Conservation (phyloP, 2,888 invertebrate species). For the Cryptosula pallasiana region DNA sequence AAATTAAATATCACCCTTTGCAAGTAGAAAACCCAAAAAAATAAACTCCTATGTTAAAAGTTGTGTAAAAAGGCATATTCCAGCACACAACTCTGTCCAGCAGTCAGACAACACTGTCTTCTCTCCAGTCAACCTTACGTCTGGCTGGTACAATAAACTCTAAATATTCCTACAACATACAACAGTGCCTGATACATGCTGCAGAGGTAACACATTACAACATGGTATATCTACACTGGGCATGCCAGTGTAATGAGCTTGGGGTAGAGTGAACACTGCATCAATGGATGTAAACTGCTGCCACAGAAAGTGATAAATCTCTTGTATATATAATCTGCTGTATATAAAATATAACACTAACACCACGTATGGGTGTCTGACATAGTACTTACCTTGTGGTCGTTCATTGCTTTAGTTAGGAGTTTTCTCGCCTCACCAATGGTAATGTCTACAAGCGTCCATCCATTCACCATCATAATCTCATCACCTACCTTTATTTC, state of each 20-base stretch:
- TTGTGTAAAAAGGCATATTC: no score
- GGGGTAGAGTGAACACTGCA: no score
- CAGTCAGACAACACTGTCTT: no score
- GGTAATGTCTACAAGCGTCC: slow-evolving; percentile 32
- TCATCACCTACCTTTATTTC: slow-evolving; percentile 38
- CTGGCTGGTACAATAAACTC: neutral
- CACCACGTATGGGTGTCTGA: neutral
- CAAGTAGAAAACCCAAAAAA: neutral
- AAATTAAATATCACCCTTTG: neutral
- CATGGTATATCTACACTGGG: no score
- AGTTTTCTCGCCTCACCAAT: slow-evolving; percentile 33
- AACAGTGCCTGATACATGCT: neutral
- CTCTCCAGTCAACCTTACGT: no score
- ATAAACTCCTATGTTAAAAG: no score
- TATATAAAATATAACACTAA: neutral
- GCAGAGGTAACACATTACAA: no score
- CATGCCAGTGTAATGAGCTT: no score
- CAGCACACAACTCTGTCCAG: no score
- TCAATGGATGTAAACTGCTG: no score
- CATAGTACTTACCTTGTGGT: slow-evolving; percentile 26
- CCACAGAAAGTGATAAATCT: no score
- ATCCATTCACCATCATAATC: slow-evolving; percentile 37
- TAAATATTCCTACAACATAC: neutral
- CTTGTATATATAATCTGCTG: no score
- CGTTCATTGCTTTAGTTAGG: slow-evolving; percentile 30